Conservation (phyloP, 2,797 vertebrate genomes). For the Cygnus olor region DNA sequence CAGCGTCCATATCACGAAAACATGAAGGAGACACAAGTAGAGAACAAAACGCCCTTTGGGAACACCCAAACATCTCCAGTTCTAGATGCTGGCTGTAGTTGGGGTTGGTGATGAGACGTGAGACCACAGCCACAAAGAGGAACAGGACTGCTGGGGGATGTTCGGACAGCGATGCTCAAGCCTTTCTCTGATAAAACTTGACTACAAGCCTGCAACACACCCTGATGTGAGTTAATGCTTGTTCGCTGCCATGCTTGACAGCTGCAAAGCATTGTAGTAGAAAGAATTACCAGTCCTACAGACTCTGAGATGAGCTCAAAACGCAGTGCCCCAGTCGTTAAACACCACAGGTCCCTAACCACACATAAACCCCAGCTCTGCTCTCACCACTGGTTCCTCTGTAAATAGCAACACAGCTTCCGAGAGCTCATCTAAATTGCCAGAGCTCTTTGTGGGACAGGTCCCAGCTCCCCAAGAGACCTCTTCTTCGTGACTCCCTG, state of each 20-base stretch:
- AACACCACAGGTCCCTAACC: not conserved
- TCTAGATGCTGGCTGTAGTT: not conserved
- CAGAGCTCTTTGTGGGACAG: not conserved
- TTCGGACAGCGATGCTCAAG: not conserved
- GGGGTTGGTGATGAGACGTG: not conserved
- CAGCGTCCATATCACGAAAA: not conserved
- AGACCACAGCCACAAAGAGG: not conserved
- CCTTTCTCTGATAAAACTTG: not conserved
- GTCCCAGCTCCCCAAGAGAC: not conserved
- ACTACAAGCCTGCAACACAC: not conserved
- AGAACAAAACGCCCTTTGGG: not conserved
- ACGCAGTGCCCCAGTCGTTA: not conserved
- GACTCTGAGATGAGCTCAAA: not conserved
- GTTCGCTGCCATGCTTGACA: not conserved
- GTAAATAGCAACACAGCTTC: not conserved
- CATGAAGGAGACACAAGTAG: accelerated
- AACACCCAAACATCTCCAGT: not conserved
- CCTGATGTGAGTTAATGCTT: not conserved
- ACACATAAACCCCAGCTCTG: not conserved
- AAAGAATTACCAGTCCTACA: not conserved
- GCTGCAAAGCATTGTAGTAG: not conserved
- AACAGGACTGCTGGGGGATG: not conserved
- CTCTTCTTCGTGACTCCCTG: not conserved
- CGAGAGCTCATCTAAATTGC: not conserved
- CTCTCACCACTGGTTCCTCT: not conserved